Percentiles rank a stretch among this genome's conserved stretches.
Conservation (phyloP, 2,888 invertebrate species). For the Caenorhabditis imperialis region DNA sequence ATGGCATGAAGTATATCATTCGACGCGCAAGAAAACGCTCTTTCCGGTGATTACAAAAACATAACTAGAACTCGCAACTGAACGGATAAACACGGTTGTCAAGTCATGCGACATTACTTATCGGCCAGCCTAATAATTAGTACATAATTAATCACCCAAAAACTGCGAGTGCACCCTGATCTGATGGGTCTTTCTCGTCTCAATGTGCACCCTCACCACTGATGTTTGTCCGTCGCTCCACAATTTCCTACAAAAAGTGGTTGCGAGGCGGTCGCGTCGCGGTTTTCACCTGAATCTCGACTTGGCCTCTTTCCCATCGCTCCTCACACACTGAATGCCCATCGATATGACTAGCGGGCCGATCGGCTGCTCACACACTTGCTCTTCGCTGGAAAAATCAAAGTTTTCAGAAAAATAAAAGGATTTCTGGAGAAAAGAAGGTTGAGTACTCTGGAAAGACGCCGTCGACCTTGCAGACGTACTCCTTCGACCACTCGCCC, state of each 20-base stretch:
- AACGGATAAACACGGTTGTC: too few species aligned
- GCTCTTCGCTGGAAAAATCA: conserved; percentile 68
- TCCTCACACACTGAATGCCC: conserved; percentile 93
- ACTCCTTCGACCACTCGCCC: conserved; percentile 92
- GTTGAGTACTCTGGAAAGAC: conserved; percentile 93
- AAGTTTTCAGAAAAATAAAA: too few species aligned
- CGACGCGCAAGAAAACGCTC: too few species aligned
- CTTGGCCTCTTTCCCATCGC: conserved; percentile 83
- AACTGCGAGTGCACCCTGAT: conserved; percentile 98
- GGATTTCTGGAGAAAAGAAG: too few species aligned
- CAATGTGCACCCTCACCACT: conserved; percentile 92
- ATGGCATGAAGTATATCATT: too few species aligned
- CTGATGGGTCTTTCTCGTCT: conserved; percentile 98
- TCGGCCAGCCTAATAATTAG: too few species aligned
- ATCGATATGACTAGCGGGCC: conserved; percentile 85
- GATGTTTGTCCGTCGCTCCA: conserved; percentile 82
- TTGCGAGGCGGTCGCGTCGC: too few species aligned
- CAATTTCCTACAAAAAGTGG: conserved; percentile 52
- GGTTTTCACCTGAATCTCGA: conserved; percentile 54
- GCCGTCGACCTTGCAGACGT: conserved; percentile 94
- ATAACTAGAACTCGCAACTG: too few species aligned
- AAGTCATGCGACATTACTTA: too few species aligned
- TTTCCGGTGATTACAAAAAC: too few species aligned
- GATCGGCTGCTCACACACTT: conserved; percentile 74
- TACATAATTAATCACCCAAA: conserved; percentile 89